Percentiles rank a stretch among this genome's conserved stretches.
Conservation (phyloP, 2,797 vertebrate species). For the Hypotaenidia okinawae region DNA sequence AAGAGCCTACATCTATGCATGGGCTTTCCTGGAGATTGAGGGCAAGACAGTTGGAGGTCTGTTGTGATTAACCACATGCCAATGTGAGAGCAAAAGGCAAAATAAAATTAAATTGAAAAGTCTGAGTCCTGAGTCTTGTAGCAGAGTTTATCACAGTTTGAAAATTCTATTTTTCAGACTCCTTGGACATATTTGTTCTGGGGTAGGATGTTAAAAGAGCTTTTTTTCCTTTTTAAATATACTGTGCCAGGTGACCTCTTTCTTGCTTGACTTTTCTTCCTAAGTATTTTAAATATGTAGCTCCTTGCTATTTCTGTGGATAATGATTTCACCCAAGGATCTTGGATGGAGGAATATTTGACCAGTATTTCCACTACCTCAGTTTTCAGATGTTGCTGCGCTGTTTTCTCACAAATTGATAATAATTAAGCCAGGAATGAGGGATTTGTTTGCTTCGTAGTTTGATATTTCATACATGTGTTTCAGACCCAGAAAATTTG, state of each 20-base stretch:
- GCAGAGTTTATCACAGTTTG: background rate
- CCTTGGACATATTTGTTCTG: background rate
- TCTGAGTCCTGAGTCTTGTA: background rate
- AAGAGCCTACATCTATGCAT: background rate
- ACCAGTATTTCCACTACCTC: background rate
- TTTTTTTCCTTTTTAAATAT: background rate
- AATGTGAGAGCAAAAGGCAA: background rate
- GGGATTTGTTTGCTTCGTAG: background rate
- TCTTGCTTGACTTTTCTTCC: background rate
- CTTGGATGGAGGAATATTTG: background rate
- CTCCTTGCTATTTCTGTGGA: background rate
- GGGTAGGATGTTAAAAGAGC: background rate
- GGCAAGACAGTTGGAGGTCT: background rate
- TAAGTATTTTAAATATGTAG: background rate
- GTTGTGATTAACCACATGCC: background rate
- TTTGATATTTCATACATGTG: background rate
- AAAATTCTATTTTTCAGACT: background rate
- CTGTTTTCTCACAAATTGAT: background rate
- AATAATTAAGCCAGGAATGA: background rate
- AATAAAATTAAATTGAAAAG: background rate
- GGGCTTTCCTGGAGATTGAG: background rate
- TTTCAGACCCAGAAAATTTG: background rate
- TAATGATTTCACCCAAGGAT: background rate
- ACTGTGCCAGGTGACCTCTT: fast-evolving
- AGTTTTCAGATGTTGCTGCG: background rate